Evolutionary conservation across 2,797 vertebrate genomes (phyloP).

Genomic region (Poecilia velifera): DNA sequence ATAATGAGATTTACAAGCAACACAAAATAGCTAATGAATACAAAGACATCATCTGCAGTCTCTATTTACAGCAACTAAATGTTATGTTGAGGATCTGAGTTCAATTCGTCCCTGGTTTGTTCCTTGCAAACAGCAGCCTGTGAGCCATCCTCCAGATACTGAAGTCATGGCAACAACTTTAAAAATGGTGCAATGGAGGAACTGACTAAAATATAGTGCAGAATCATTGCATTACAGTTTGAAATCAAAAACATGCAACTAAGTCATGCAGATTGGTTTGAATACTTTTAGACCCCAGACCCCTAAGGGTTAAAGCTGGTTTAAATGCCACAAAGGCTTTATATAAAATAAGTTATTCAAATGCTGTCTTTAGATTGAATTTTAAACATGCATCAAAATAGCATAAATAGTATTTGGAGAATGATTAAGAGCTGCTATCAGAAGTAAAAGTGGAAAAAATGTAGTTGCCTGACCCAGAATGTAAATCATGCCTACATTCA

Average conservation of each 20-base stretch:
- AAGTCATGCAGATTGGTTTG: background rate
- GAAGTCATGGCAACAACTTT: conserved; percentile 78
- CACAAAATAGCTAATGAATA: background rate
- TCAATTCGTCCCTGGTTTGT: conserved; percentile 47
- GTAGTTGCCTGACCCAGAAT: conserved; percentile 15
- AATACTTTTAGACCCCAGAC: background rate
- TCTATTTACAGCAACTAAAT: background rate
- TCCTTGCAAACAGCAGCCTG: conserved; percentile 43
- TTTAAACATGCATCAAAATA: background rate
- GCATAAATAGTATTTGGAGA: conserved; percentile 25
- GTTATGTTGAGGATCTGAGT: conserved; percentile 38
- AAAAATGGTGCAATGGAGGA: conserved; percentile 30
- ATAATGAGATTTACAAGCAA: background rate
- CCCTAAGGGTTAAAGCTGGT: background rate
- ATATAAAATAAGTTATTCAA: background rate
- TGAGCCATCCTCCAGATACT: conserved; percentile 61
- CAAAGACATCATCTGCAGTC: conserved; percentile 4
- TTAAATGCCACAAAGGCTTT: background rate
- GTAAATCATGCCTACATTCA: conserved; percentile 25
- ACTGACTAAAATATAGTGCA: conserved; percentile 35
- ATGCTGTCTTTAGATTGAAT: background rate
- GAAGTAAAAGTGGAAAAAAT: conserved; percentile 16
- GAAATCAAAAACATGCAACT: conserved; percentile 33
- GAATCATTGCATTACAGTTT: conserved; percentile 28
- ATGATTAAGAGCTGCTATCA: conserved; percentile 18